phyloP scores from a whole-genome alignment of 2,113 vertebrate genomes.

The Siniperca knerii region DNA sequence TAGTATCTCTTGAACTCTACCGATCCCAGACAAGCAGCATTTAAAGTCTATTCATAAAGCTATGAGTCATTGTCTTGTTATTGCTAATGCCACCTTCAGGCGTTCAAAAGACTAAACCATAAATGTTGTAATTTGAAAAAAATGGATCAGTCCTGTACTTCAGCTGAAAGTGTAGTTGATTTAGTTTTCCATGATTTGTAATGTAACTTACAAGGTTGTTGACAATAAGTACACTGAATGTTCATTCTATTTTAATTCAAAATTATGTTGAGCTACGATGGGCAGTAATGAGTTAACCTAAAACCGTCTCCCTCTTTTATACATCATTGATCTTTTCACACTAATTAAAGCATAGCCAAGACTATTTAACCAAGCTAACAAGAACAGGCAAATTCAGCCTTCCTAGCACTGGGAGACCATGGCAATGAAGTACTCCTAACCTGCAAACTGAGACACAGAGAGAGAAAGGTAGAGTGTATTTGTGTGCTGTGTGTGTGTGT shows the following conservation, averaged over 20 bases:
- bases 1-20: slow-evolving; percentile 14
- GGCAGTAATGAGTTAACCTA: slow-evolving; percentile 69
- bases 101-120: slow-evolving; percentile 19
- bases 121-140: slow-evolving; percentile 14
- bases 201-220: slow-evolving; percentile 1
- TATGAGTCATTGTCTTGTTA: slow-evolving; percentile 55
- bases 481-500: neutral
- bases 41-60: slow-evolving; percentile 41
- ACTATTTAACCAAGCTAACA: slow-evolving; percentile 83
- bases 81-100: slow-evolving; percentile 53
- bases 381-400: slow-evolving; percentile 70
- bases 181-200: slow-evolving; percentile 1
- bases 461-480: neutral
- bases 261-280: slow-evolving; percentile 5
- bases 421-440: slow-evolving; percentile 52
- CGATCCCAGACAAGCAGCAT: slow-evolving; percentile 13
- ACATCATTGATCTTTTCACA: slow-evolving; percentile 82
- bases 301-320: slow-evolving; percentile 61
- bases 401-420: slow-evolving; percentile 50
- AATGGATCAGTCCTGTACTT: slow-evolving; percentile 4
- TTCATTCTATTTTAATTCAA: slow-evolving; percentile 15
- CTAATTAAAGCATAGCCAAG: slow-evolving; percentile 83
- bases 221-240: neutral
- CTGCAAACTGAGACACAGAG: slow-evolving; percentile 41
- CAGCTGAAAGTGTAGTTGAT: slow-evolving; percentile 7